Conservation (phyloP, 1,140 invertebrate genomes). For the Penaeus chinensis region DNA sequence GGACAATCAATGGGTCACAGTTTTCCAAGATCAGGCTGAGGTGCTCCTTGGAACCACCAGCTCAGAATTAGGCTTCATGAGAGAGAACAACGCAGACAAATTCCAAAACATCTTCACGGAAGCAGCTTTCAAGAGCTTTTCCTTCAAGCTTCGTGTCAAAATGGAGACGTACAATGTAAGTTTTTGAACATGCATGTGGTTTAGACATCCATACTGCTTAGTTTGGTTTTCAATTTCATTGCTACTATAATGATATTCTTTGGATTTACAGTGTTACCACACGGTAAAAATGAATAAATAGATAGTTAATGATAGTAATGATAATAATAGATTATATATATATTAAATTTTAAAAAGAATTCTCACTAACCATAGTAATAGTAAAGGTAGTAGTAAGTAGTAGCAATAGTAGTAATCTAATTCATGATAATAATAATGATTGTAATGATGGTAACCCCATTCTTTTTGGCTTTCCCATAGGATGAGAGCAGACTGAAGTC, state of each 20-base stretch:
- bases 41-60: conserved; percentile 80
- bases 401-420: no score
- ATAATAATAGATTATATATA: no score
- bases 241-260: conserved; percentile 82
- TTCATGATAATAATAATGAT: no score
- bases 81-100: conserved; percentile 67
- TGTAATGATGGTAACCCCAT: no score
- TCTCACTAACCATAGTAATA: no score
- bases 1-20: conserved; percentile 86
- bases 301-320: neutral
- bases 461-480: conserved; percentile 23
- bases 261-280: conserved; percentile 77
- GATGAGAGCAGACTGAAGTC: conserved; percentile 85
- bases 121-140: conserved; percentile 82
- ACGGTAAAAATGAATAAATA: conserved; percentile 3
- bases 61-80: conserved; percentile 76
- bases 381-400: no score
- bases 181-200: conserved; percentile 69
- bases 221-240: conserved; percentile 79
- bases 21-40: conserved; percentile 89
- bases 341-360: no score
- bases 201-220: conserved; percentile 15
- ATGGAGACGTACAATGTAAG: conserved; percentile 87
- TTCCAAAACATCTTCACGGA: conserved; percentile 77
- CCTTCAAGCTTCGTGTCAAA: conserved; percentile 86